A percentile compares a stretch with the other conserved stretches of the same genome.
These are phyloP conservation scores for Chaunax sp. DNA, from an alignment of 2,797 vertebrate genomes.

Conservation along the genomic window DNA sequence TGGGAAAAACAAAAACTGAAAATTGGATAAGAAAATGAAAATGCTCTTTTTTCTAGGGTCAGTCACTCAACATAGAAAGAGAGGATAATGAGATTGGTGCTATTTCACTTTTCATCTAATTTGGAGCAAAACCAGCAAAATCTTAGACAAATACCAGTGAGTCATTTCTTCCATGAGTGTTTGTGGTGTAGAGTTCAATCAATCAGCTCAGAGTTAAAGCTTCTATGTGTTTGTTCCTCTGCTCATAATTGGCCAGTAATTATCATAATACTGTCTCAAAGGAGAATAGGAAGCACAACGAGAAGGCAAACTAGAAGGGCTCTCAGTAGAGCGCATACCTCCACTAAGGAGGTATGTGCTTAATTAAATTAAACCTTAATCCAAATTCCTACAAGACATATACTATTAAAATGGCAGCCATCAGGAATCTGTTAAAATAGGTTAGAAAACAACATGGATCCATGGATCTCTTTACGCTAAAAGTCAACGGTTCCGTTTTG, in stretches of 20 bases:
- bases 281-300: slow-evolving; percentile 13
- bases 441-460: too few species aligned
- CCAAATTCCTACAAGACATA: too few species aligned
- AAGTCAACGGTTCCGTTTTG: too few species aligned
- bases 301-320: background rate
- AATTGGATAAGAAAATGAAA: slow-evolving; percentile 25
- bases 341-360: too few species aligned
- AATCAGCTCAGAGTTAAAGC: slow-evolving; percentile 27
- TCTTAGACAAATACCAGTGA: slow-evolving; percentile 41
- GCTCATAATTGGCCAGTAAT: slow-evolving; percentile 14
- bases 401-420: too few species aligned
- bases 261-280: background rate
- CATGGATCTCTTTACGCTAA: too few species aligned
- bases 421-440: too few species aligned
- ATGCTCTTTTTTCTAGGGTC: slow-evolving; percentile 1
- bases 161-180: slow-evolving; percentile 46
- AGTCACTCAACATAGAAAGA: slow-evolving; percentile 24
- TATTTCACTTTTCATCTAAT: slow-evolving; percentile 56
- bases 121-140: slow-evolving; percentile 30
- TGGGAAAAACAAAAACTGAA: slow-evolving; percentile 21
- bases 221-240: slow-evolving; percentile 5
- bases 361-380: too few species aligned
- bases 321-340: too few species aligned
- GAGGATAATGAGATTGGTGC: slow-evolving; percentile 50
- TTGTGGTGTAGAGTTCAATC: slow-evolving; percentile 22